These are phyloP conservation scores for Epinephelus coioides DNA, from an alignment of 2,797 vertebrate genomes.

Conservation along the genomic window DNA sequence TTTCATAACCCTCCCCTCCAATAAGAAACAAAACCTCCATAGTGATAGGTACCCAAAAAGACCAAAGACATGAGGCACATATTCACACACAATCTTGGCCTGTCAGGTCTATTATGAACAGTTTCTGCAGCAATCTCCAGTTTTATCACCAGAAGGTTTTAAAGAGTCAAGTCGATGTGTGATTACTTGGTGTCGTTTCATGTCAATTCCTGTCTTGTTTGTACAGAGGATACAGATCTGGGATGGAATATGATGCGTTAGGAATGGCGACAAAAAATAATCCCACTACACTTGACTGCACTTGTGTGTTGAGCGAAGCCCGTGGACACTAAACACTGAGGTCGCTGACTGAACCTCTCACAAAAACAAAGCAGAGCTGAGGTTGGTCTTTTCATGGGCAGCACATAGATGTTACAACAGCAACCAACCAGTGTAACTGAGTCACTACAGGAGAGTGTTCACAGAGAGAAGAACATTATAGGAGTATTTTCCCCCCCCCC, in stretches of 20 bases:
- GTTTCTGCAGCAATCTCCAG: slow-evolving; percentile 51
- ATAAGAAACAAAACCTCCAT: slow-evolving; percentile 51
- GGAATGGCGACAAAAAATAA: slow-evolving; percentile 37
- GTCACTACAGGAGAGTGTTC: slow-evolving; percentile 56
- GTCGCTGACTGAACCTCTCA: slow-evolving; percentile 25
- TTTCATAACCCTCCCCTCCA: slow-evolving; percentile 23
- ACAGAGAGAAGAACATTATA: slow-evolving; percentile 31
- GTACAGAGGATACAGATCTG: slow-evolving; percentile 19
- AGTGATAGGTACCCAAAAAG: slow-evolving; percentile 41
- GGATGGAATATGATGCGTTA: slow-evolving; percentile 17
- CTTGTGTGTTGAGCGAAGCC: slow-evolving; percentile 20
- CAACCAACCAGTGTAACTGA: slow-evolving; percentile 40
- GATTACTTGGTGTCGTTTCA: slow-evolving; percentile 49
- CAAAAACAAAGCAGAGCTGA: slow-evolving; percentile 35
- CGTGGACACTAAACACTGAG: slow-evolving; percentile 36
- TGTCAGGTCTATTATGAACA: slow-evolving; percentile 44
- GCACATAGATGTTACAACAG: slow-evolving; percentile 40
- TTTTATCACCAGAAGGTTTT: slow-evolving; percentile 43
- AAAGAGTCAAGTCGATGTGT: slow-evolving; percentile 39
- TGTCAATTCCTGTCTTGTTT: slow-evolving; percentile 25
- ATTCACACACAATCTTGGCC: slow-evolving; percentile 56
- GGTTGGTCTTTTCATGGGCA: slow-evolving; percentile 46
- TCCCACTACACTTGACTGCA: slow-evolving; percentile 46
- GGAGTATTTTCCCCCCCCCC: not conserved
- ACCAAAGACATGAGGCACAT: slow-evolving; percentile 69